phyloP scores from a whole-genome alignment of 2,113 vertebrate species.

The Lepus timidus region DNA sequence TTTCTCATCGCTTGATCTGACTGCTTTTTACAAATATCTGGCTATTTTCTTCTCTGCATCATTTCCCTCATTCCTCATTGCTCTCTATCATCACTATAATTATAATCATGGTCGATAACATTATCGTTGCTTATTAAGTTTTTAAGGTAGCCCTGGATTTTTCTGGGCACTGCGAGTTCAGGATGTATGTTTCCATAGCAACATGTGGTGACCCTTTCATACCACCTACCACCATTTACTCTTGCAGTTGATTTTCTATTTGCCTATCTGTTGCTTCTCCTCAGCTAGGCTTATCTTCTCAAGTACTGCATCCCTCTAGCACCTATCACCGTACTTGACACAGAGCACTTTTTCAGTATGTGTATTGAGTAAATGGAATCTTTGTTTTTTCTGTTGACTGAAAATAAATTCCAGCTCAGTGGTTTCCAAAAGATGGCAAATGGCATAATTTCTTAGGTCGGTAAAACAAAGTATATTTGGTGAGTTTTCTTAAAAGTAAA shows the following conservation, averaged over 20 bases:
- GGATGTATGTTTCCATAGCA: not conserved
- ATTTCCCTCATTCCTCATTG: not conserved
- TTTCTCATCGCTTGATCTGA: not conserved
- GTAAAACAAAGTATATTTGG: not conserved
- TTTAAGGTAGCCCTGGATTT: not conserved
- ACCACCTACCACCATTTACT: not conserved
- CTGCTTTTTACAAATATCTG: not conserved
- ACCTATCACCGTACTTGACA: not conserved
- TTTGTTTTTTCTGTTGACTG: not conserved
- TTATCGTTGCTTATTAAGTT: not conserved
- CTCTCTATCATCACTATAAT: not conserved
- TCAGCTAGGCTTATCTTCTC: not conserved
- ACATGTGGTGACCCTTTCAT: not conserved
- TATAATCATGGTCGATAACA: not conserved
- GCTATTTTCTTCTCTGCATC: not conserved
- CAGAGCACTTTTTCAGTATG: not conserved
- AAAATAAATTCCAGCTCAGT: not conserved
- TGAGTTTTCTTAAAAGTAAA: not conserved
- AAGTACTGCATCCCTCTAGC: not conserved
- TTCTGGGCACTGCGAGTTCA: not conserved
- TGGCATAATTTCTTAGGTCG: not conserved
- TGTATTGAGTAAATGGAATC: not conserved
- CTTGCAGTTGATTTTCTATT: not conserved
- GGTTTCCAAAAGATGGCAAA: not conserved
- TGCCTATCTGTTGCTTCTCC: not conserved